Evolutionary conservation across 2,797 vertebrate genomes (phyloP), one percentile per base, ranked within the genome.

Genomic region (Pseudomugil tenellus): DNA sequence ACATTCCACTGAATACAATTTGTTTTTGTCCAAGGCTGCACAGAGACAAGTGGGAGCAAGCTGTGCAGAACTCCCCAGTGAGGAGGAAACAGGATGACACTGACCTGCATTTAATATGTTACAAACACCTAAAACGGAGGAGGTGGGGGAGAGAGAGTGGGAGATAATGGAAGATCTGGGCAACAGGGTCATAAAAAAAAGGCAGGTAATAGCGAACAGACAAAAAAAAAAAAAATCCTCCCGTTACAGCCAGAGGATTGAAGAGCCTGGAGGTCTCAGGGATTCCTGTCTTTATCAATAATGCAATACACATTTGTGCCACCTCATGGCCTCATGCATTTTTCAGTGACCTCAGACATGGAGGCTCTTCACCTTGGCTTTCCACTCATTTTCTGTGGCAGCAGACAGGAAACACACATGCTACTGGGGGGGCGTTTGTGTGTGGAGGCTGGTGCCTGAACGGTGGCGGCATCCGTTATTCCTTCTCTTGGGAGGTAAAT

Each of bases 311-410:
- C 86, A 88, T 76, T 79, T 41, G 76, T 85, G 84, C 81, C 75
- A 77, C 82, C 82, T 79, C 63, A 69, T 62, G 80, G 73, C 83
- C 84, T 82, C 80, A 91, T 94, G 74, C 88, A 94, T 93, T 88
- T 93, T 94, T 91, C 87, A 93, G 81, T 53, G 79, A 76, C 74
- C 72, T 77, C 81, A 79, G 75, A 92, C 81, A 87, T 76, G 70
- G 76, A 85, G 74, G 77, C 73, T 87, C 80, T 77, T 85, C 85
- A 89, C 83, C 74, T 85, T 54, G 55, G 67, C 76, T 67, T 74
- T 75, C 41, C 26, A 32, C 62, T 77, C 69, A 71, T 84, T 84
- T 86, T 74, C 70, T 55, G 63, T 46, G 63, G 72, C 77, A 79
- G 75, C 34, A 43, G 77, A 41, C 39, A 17, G 43, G 19, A 43